Evolutionary conservation across 2,888 invertebrate genomes (phyloP), one percentile per base, ranked within the genome.

Genomic region (Sepiola atlantica): DNA sequence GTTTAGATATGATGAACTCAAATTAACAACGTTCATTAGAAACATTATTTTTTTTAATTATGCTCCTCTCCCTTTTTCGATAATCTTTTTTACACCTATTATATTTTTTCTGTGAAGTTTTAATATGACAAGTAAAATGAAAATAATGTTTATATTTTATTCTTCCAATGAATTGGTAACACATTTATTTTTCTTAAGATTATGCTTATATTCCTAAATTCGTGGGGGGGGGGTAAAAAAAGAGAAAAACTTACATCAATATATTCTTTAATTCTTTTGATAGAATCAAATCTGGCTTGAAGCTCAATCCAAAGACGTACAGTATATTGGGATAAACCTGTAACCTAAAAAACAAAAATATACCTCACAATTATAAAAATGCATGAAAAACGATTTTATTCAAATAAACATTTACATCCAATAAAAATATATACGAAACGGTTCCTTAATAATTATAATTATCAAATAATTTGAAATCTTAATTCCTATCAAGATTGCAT

Each of bases 201-300:
- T 57, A 20, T 20, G 57, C 14, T 2, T 14, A 77, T 77, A n/a
- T n/a, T 77, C 18, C n/a, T n/a, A n/a, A 55, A 94, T 55, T 54
- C 35, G 21, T 35, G 91, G 28, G n/a, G 24, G 94, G 24, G 24
- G 45, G 10, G 35, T 6, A 77, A n/a, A 35, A 91, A 28, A 6
- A 91, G 35, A 91, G 32, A n/a, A 91, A 91, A 54, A 77, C n/a
- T 95, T 96, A 97, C 97, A 96, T 97, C 95, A 8, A 97, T 96
- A 95, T 97, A 97, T 91, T 97, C 97, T 90, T 97, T 95, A 61
- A 97, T 96, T 95, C 97, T 96, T 95, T 97, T 97, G 0, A 97
- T 97, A 20, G 97, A 97, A 1, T 97, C 97, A 95, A 97, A 97
- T 90, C 97, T 96, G 3, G 97, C 97, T 95, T 97, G 96, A 54